Evolutionary conservation across 2,797 vertebrate species (phyloP), one percentile per base, ranked within the genome.

Genomic region (Muraenolepis orangiensis): DNA sequence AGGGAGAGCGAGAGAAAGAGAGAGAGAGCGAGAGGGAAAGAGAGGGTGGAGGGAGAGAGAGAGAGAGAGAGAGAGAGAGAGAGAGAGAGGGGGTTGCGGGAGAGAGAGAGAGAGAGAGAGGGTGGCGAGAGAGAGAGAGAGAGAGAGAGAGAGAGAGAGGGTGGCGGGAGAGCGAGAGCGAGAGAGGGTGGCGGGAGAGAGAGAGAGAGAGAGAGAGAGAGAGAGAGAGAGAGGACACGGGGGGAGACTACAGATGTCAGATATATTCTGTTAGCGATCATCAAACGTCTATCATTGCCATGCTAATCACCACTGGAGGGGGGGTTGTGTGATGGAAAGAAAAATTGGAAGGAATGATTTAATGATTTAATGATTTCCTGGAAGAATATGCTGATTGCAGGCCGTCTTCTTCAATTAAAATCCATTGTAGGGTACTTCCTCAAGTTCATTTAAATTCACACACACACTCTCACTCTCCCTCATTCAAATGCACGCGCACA

Each of bases 381-480:
- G 87, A 90, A 92, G 84, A 88, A 91, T 86, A 80, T 87, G 85
- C 85, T 92, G 92, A 93, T 94, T 93, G 89, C 89, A 76, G 89
- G 88, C 89, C 85, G 77, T 93, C 87, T 86, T 86, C 86, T n/a
- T 91, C 92, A 93, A 93, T 94, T 94, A 93, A 87, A 88, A 89
- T 83, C 88, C 85, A 93, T 93, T 93, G 91, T 93, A 82, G 68
- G 83, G 78, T 61, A 81, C 76, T 86, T 81, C 77, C 79, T 75
- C 83, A 78, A 87, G 13, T 38, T 67, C 29, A 67, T 31, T 67
- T 31, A 67, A 30, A 67, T 31, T 67, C 66, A 67, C 66, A 67
- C 66, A 30, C 51, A 5, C 66, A 80, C 85, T 82, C 67, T 73
- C 73, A 85, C 74, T 83, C 76, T 20, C 23, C 80, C 67, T 77